Evolutionary conservation across 2,113 vertebrate species (phyloP).

Genomic region (Romanogobio albipinnatus): DNA sequence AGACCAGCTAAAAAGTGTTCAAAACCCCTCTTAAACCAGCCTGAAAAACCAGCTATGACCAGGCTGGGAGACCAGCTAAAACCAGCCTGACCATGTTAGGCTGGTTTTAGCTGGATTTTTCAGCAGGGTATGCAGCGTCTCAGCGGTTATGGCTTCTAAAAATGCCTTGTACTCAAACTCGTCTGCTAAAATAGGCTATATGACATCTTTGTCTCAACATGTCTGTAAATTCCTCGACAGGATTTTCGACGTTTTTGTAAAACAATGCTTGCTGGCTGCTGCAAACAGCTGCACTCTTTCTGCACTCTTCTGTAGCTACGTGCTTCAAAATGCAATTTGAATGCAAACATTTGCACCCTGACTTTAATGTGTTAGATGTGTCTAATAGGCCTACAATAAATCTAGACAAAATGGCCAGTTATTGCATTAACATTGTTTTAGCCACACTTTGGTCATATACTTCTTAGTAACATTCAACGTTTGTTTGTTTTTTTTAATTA

Average conservation of each 20-base stretch:
- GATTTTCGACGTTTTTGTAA: not conserved
- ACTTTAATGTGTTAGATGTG: not conserved
- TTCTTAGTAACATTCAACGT: not conserved
- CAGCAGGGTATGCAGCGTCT: not conserved
- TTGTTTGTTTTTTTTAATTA: not conserved
- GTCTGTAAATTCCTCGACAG: constrained; percentile 1
- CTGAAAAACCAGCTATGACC: too few species aligned
- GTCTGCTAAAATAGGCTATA: not conserved
- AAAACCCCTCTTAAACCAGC: too few species aligned
- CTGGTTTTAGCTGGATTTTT: too few species aligned
- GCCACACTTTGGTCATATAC: too few species aligned
- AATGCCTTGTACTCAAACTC: not conserved
- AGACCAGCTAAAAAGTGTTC: too few species aligned
- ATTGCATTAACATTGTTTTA: not conserved
- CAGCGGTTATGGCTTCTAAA: not conserved
- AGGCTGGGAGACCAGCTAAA: too few species aligned
- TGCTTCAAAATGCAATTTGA: not conserved
- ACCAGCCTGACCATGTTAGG: too few species aligned
- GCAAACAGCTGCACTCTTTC: not conserved
- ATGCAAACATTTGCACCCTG: not conserved
- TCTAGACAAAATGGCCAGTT: not conserved
- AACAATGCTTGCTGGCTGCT: not conserved
- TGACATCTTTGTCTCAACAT: constrained; percentile 9
- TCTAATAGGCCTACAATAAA: not conserved
- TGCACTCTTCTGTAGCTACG: not conserved